These are phyloP conservation scores for Stenodema calcarata DNA, from an alignment of 2,888 invertebrate species.

Conservation along the genomic window DNA sequence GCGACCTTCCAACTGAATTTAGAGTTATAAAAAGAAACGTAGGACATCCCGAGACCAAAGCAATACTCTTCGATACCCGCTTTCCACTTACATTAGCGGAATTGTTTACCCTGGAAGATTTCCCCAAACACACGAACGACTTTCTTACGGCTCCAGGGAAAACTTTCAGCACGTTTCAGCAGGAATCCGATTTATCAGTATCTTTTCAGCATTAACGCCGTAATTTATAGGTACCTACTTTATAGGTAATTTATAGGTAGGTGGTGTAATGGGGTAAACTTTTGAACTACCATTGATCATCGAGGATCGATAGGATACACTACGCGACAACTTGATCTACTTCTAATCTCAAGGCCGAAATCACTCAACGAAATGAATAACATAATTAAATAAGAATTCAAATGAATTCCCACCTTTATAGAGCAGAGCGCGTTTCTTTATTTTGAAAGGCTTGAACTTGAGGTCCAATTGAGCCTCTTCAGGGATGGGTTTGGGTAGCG, in stretches of 20 bases:
- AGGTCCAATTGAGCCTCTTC: slow-evolving; percentile 51
- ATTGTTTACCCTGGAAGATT: background rate
- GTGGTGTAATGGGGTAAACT: too few species aligned
- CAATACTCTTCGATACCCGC: background rate
- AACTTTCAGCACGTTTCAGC: background rate
- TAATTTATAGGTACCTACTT: background rate
- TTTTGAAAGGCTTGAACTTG: slow-evolving; percentile 51
- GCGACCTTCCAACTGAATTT: background rate
- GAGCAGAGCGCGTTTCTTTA: slow-evolving; percentile 47
- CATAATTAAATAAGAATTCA: too few species aligned
- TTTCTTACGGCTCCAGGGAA: background rate
- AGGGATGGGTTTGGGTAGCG: slow-evolving; percentile 38
- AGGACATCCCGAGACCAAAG: background rate
- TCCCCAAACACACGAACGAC: background rate
- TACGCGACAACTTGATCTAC: too few species aligned
- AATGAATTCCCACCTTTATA: slow-evolving; percentile 45
- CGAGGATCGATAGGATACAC: too few species aligned
- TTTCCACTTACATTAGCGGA: background rate
- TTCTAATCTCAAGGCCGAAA: too few species aligned
- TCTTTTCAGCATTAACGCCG: background rate
- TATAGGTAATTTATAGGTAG: too few species aligned
- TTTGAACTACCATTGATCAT: too few species aligned
- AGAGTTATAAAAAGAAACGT: background rate
- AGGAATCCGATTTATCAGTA: background rate
- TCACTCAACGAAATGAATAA: too few species aligned